phyloP scores from a whole-genome alignment of 2,797 vertebrate genomes.

The Kryptolebias ocellatus region DNA sequence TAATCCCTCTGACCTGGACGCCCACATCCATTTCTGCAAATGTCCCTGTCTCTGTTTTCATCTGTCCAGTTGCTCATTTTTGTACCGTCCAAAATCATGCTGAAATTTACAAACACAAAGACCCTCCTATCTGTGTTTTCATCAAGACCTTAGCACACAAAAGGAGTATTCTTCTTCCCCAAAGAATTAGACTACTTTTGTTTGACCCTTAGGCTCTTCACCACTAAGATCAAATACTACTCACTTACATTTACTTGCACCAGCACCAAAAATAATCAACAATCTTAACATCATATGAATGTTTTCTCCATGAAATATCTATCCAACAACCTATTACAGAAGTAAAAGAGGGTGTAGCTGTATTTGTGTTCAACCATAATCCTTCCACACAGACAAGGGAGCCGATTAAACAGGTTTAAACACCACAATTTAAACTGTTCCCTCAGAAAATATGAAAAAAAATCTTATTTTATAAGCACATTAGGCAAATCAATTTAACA shows the following conservation, averaged over 20 bases:
- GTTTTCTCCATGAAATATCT: slow-evolving; percentile 61
- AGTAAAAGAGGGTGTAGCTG: slow-evolving; percentile 71
- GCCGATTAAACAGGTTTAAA: slow-evolving; percentile 86
- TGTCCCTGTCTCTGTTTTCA: slow-evolving; percentile 66
- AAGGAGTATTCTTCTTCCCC: not conserved
- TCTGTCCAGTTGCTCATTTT: slow-evolving; percentile 47
- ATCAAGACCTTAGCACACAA: not conserved
- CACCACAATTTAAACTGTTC: slow-evolving; percentile 81
- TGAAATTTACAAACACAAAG: not conserved
- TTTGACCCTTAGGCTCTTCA: slow-evolving; percentile 21
- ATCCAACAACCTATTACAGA: slow-evolving; percentile 65
- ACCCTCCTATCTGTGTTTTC: slow-evolving; percentile 17
- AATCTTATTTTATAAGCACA: slow-evolving; percentile 86
- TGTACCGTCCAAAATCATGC: slow-evolving; percentile 8
- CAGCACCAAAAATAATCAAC: slow-evolving; percentile 1
- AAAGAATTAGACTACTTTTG: not conserved
- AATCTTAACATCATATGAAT: slow-evolving; percentile 53
- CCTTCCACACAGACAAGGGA: slow-evolving; percentile 78
- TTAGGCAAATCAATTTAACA: slow-evolving; percentile 89
- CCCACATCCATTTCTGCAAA: slow-evolving; percentile 83
- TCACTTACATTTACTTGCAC: slow-evolving; percentile 12
- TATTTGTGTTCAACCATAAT: slow-evolving; percentile 79
- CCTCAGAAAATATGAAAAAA: slow-evolving; percentile 64
- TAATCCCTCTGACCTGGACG: slow-evolving; percentile 82
- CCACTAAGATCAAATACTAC: slow-evolving; percentile 10